A percentile compares a stretch with the other conserved stretches of the same genome.
These are phyloP conservation scores for Liasis olivaceus DNA, from an alignment of 2,797 vertebrate species.

Conservation along the genomic window DNA sequence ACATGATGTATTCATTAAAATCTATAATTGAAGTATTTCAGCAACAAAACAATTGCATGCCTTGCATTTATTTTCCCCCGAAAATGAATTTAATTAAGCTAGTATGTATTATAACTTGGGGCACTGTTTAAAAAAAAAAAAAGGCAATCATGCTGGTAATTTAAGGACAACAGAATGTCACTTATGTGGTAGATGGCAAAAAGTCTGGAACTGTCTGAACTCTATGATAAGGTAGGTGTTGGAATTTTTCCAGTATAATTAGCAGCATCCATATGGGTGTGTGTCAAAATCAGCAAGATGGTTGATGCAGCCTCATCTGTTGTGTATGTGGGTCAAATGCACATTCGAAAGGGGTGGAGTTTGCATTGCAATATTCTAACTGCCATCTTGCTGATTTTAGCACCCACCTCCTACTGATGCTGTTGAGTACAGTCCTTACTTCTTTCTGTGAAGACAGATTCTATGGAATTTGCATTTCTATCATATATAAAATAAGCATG, in stretches of 20 bases:
- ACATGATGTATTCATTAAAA: conserved; percentile 17
- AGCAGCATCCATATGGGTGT: not conserved
- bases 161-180: not conserved
- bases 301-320: not conserved
- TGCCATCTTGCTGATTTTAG: not conserved
- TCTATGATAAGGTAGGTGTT: not conserved
- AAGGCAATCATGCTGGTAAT: not conserved
- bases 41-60: not conserved
- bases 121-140: not conserved
- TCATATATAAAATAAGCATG: not conserved
- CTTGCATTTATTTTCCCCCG: conserved; percentile 11
- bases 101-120: not conserved
- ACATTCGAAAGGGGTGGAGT: not conserved
- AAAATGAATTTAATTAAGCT: conserved; percentile 1
- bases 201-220: not conserved
- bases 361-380: not conserved
- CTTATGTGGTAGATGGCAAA: not conserved
- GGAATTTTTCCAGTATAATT: not conserved
- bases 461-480: not conserved
- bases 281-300: not conserved
- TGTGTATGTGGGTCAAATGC: not conserved
- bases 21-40: conserved; percentile 15
- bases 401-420: not conserved
- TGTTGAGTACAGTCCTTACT: not conserved
- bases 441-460: not conserved